Conservation (phyloP, 1,140 invertebrate species). For the Harpegnathos saltator region DNA sequence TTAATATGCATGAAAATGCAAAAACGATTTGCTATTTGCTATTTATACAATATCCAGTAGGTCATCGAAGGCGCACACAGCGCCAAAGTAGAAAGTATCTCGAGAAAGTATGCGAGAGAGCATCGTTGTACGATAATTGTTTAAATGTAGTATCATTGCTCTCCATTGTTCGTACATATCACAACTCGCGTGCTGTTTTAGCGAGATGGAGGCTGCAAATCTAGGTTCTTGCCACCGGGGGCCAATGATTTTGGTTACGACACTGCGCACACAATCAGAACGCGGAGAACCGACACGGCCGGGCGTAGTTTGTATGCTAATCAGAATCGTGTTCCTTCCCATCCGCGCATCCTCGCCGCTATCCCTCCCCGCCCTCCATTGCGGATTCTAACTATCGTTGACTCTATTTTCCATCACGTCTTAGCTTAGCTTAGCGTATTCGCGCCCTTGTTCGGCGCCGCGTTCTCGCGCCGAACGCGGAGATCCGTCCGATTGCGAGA, state of each 20-base stretch:
- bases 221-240: conserved; percentile 5
- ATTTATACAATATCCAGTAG: not conserved
- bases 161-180: not conserved
- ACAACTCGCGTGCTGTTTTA: not conserved
- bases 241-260: not conserved
- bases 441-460: conserved; percentile 34
- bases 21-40: too few relatives aligned
- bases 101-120: too few relatives aligned
- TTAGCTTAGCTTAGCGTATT: conserved; percentile 14
- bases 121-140: not conserved
- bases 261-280: conserved; percentile 49
- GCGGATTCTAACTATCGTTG: conserved; percentile 28
- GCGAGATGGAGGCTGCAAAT: not conserved
- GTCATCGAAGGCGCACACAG: not conserved
- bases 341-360: conserved; percentile 54
- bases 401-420: conserved; percentile 58
- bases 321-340: conserved; percentile 76
- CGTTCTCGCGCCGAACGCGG: conserved; percentile 37
- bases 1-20: not conserved
- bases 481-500: conserved; percentile 9
- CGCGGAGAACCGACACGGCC: conserved; percentile 72
- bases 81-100: too few relatives aligned
- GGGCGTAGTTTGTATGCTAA: conserved; percentile 80
- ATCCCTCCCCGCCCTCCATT: conserved; percentile 56
- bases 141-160: conserved; percentile 14